Evolutionary conservation across 2,888 invertebrate species (phyloP).

Genomic region (Gortyna flavago): DNA sequence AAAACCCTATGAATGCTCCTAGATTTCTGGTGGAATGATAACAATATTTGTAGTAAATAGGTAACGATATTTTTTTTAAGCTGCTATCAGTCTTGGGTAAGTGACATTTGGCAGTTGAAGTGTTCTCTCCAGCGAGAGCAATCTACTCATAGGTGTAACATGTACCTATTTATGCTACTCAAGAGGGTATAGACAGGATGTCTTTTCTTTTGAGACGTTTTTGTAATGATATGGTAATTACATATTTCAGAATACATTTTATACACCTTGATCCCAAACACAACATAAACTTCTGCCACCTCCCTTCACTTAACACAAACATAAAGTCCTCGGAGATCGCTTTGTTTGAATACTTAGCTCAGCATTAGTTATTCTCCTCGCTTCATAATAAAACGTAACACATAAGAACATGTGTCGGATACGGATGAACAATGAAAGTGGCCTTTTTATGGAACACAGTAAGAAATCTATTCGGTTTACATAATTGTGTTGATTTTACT

Average conservation of each 20-base stretch:
- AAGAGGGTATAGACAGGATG: no score
- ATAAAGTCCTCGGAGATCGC: no score
- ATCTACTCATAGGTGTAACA: no score
- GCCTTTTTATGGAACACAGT: slow-evolving; percentile 54
- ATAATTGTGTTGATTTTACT: slow-evolving; percentile 55
- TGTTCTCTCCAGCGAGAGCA: no score
- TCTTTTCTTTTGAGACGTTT: no score
- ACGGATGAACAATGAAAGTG: slow-evolving; percentile 67
- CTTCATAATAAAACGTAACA: slow-evolving; percentile 64
- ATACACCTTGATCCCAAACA: background rate
- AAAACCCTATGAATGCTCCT: background rate
- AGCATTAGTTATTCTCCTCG: slow-evolving; percentile 60
- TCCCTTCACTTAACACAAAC: background rate
- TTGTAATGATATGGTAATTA: no score
- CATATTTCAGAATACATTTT: background rate
- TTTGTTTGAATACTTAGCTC: slow-evolving; percentile 52
- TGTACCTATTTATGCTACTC: no score
- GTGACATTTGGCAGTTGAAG: no score
- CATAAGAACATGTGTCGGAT: slow-evolving; percentile 66
- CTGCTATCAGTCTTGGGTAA: no score
- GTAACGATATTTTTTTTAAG: no score
- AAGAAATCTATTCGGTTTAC: slow-evolving; percentile 53
- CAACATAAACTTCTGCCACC: background rate
- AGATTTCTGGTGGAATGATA: background rate
- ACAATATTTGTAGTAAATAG: background rate